Conservation (phyloP, 1,140 invertebrate species). For the Anastatus disparis region DNA sequence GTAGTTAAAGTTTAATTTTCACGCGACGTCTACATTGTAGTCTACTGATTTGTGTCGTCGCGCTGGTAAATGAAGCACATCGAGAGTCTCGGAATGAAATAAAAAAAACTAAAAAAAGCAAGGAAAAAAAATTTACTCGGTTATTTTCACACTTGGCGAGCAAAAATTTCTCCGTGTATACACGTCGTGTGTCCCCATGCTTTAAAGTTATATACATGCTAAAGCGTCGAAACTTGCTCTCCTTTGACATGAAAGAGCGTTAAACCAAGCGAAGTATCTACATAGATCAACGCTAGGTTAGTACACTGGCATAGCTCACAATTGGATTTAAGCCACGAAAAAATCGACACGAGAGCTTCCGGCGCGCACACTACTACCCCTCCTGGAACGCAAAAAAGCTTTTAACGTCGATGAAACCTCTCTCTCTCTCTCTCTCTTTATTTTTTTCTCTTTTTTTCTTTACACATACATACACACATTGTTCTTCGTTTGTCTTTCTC, state of each 20-base stretch:
- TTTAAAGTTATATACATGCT: too few species aligned
- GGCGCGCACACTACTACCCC: too few species aligned
- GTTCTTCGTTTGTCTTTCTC: too few species aligned
- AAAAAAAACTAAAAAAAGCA: too few species aligned
- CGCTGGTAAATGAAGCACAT: too few species aligned
- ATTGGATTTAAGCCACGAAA: slow-evolving; percentile 43
- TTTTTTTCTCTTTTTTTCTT: not conserved
- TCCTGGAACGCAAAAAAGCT: slow-evolving; percentile 49
- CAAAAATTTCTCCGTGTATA: not conserved
- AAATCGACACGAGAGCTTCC: slow-evolving; percentile 39
- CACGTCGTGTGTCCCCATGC: too few species aligned
- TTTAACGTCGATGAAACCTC: slow-evolving; percentile 49
- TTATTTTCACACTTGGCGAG: slow-evolving; percentile 14
- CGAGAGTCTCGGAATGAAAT: too few species aligned
- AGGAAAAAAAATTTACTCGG: slow-evolving; percentile 11
- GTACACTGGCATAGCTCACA: slow-evolving; percentile 44
- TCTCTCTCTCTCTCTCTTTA: slow-evolving; percentile 28
- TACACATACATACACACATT: not conserved
- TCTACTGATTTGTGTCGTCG: too few species aligned
- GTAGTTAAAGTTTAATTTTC: too few species aligned
- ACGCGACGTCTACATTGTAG: too few species aligned
- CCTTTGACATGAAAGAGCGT: slow-evolving; percentile 25
- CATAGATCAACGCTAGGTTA: slow-evolving; percentile 13
- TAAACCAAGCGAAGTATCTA: slow-evolving; percentile 43
- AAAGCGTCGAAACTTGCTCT: too few species aligned